Percentiles rank a stretch among this genome's conserved stretches.
phyloP scores from a whole-genome alignment of 2,113 vertebrate genomes.

The Chitala chitala region DNA sequence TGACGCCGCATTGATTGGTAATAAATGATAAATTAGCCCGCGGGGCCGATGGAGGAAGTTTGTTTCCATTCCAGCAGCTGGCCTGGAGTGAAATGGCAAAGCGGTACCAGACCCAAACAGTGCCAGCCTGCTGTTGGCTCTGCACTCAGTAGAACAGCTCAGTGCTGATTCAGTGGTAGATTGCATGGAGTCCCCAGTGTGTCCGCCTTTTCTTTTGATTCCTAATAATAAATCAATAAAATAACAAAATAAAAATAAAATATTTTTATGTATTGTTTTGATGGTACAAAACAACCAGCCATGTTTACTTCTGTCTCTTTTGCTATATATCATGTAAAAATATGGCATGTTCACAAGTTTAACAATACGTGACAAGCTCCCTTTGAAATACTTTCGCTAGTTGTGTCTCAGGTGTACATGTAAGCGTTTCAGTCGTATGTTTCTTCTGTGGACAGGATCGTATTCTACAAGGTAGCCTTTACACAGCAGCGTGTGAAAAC shows the following conservation, averaged over 20 bases:
- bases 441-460: neutral
- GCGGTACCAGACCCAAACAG: too few species aligned
- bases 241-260: too few species aligned
- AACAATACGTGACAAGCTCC: too few species aligned
- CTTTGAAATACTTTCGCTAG: too few species aligned
- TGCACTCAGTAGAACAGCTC: neutral
- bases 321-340: too few species aligned
- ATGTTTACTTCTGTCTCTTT: too few species aligned
- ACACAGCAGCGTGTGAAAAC: neutral
- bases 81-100: neutral
- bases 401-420: too few species aligned
- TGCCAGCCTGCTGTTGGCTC: neutral
- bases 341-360: too few species aligned
- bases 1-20: neutral
- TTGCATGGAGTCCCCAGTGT: neutral
- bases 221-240: too few species aligned
- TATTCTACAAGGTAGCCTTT: neutral
- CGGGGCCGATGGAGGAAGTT: neutral
- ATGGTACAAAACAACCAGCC: too few species aligned
- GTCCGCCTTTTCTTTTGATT: neutral
- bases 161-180: neutral
- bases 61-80: neutral
- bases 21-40: constrained; percentile 19
- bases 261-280: too few species aligned
- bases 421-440: neutral